A percentile compares a stretch with the other conserved stretches of the same genome.
These are phyloP conservation scores for Pituophis catenifer DNA, from an alignment of 2,113 vertebrate genomes.

Conservation along the genomic window DNA sequence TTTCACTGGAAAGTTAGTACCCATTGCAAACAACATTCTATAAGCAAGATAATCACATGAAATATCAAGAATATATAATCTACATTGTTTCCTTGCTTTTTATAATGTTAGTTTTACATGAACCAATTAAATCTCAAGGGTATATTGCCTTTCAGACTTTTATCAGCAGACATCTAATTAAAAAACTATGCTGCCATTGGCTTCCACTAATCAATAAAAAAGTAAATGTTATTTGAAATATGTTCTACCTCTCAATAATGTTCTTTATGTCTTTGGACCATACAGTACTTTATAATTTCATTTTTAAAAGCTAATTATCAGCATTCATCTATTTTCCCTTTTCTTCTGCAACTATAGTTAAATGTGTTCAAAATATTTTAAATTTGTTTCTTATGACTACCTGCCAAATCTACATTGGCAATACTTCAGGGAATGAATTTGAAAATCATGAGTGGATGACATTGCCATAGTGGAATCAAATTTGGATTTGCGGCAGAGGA, in stretches of 20 bases:
- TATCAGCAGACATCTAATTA: conserved; percentile 20
- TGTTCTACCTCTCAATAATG: background rate
- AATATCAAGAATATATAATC: background rate
- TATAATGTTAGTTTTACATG: conserved; percentile 19
- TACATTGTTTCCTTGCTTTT: background rate
- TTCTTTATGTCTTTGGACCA: background rate
- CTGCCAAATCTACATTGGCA: background rate
- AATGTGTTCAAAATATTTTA: background rate
- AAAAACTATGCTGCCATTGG: conserved; percentile 1
- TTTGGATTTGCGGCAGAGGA: background rate
- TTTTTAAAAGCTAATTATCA: background rate
- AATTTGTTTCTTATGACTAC: background rate
- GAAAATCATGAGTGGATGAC: background rate
- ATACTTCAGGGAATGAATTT: background rate
- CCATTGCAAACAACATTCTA: background rate
- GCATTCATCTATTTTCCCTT: conserved; percentile 1
- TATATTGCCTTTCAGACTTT: background rate
- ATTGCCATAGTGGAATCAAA: background rate
- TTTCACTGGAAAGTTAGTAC: background rate
- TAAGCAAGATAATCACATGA: background rate
- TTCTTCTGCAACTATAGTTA: background rate
- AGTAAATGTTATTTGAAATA: conserved; percentile 7
- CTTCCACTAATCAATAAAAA: conserved; percentile 7
- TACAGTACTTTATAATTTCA: background rate
- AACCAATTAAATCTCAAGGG: conserved; percentile 2